Evolutionary conservation across 1,140 invertebrate genomes (phyloP).

Genomic region (Oreohelix idahoensis): DNA sequence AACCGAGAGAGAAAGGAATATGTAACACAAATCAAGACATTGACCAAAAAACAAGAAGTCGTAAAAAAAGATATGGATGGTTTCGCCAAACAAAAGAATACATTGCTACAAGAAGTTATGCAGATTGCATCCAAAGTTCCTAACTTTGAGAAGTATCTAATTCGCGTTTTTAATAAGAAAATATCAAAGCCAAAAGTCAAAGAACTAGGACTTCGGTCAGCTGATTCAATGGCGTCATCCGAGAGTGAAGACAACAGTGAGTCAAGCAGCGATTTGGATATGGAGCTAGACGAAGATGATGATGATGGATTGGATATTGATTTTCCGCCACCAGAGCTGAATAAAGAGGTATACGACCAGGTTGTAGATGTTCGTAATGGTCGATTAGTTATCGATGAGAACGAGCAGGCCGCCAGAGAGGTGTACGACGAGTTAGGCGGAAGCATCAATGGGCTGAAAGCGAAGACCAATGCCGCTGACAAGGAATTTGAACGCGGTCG

Average conservation of each 20-base stretch:
- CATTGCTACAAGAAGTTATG: slow-evolving; percentile 24
- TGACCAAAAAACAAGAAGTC: slow-evolving; percentile 11
- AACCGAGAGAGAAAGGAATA: slow-evolving; percentile 35
- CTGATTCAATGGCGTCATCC: not conserved
- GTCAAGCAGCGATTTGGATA: slow-evolving; percentile 26
- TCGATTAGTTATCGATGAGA: slow-evolving; percentile 12
- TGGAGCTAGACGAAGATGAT: slow-evolving; percentile 30
- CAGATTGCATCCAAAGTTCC: slow-evolving; percentile 24
- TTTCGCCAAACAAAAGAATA: slow-evolving; percentile 5
- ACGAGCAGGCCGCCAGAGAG: not conserved
- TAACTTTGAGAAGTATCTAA: slow-evolving; percentile 31
- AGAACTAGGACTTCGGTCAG: not conserved
- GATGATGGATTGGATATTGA: slow-evolving; percentile 36
- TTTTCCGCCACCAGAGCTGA: slow-evolving; percentile 26
- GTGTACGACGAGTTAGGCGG: not conserved
- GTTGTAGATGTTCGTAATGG: slow-evolving; percentile 18
- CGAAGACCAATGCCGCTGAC: slow-evolving; percentile 8
- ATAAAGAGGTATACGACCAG: slow-evolving; percentile 26
- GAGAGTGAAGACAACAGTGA: slow-evolving; percentile 36
- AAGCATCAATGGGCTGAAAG: slow-evolving; percentile 9
- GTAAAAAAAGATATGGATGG: slow-evolving; percentile 30
- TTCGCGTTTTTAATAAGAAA: slow-evolving; percentile 36
- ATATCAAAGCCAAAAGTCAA: not conserved
- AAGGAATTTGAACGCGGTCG: not conserved
- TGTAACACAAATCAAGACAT: not conserved